A percentile compares a stretch with the other conserved stretches of the same genome.
Evolutionary conservation across 2,797 vertebrate species (phyloP).

Genomic region (Epinephelus awoara): DNA sequence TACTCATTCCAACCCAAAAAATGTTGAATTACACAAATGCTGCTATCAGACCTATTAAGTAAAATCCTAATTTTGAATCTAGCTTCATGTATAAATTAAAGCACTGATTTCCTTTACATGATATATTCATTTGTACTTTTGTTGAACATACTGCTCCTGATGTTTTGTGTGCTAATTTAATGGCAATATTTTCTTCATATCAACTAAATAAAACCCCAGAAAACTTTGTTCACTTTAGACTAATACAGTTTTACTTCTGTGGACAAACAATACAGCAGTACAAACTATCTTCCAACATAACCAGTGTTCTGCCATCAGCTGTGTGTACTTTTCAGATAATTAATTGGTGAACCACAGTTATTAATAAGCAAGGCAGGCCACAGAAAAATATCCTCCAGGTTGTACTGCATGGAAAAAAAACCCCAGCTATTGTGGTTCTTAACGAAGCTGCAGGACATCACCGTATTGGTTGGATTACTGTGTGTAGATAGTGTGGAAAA

Average conservation of each 20-base stretch:
- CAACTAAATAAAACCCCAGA: neutral
- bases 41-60: neutral
- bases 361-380: constrained; percentile 66
- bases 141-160: neutral
- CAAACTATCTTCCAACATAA: constrained; percentile 15
- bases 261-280: constrained; percentile 19
- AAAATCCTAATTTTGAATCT: neutral
- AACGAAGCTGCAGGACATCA: constrained; percentile 71
- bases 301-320: constrained; percentile 35
- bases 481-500: constrained; percentile 60
- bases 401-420: constrained; percentile 40
- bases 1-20: constrained; percentile 18
- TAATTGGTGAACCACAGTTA: constrained; percentile 54
- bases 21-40: neutral
- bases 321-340: constrained; percentile 53
- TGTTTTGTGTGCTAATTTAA: neutral
- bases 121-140: neutral
- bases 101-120: too few relatives aligned
- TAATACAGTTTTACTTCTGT: constrained; percentile 6
- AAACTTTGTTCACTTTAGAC: constrained; percentile 21
- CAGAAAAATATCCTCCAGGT: constrained; percentile 67
- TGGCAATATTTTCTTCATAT: neutral
- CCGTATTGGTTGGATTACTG: constrained; percentile 72
- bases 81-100: neutral
- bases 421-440: constrained; percentile 64